Conservation (phyloP, 2,888 invertebrate species). For the Chloromyia formosa region DNA sequence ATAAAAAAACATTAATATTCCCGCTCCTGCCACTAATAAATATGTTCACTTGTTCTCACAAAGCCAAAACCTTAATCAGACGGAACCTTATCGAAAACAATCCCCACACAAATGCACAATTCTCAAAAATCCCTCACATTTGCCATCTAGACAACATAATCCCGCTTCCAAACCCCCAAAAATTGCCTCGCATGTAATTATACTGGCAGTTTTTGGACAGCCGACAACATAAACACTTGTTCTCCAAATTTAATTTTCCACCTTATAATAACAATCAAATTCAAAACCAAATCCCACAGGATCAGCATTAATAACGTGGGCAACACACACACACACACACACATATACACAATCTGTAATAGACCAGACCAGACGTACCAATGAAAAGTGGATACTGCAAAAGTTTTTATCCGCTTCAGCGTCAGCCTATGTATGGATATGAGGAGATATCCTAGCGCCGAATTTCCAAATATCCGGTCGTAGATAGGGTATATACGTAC, state of each 20-base stretch:
- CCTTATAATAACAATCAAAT: constrained; percentile 24
- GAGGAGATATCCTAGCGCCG: neutral
- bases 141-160: neutral
- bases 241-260: constrained; percentile 21
- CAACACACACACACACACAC: too few relatives aligned
- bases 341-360: neutral
- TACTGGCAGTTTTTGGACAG: neutral
- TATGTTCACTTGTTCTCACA: too few relatives aligned
- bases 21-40: too few relatives aligned
- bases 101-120: too few relatives aligned
- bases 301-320: constrained; percentile 18
- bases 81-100: too few relatives aligned
- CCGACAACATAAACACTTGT: neutral
- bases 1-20: too few relatives aligned
- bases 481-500: too few relatives aligned
- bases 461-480: neutral
- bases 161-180: too few relatives aligned
- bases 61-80: too few relatives aligned
- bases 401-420: neutral
- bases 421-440: neutral
- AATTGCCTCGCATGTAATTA: neutral
- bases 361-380: neutral
- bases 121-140: too few relatives aligned
- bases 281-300: neutral
- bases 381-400: neutral